Base-by-base conservation (phyloP, 2,113 vertebrate species). In the Tympanuchus pallidicinctus region DNA sequence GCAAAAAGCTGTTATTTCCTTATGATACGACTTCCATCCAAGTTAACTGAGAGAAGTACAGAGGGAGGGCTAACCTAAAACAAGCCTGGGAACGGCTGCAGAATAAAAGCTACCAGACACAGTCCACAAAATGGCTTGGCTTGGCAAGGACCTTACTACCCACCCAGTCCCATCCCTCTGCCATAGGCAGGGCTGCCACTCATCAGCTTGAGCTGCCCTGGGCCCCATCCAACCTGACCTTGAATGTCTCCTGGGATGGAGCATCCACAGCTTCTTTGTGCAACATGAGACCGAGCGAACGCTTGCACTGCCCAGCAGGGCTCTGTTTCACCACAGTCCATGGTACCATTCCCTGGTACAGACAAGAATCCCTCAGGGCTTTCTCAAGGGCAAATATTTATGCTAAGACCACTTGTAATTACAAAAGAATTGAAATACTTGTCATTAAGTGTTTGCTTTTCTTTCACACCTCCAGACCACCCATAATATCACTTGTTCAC, bases 261-360 rank as follows among this genome's bases (percentile, higher is more conserved):
- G 56, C 56, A n/a, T 7, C 32, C 56, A 20, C 56, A 57, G 56
- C 18, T 32, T 57, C 54, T 32, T 10, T 11, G 30, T 16, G 10
- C 54, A 57, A 18, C 30, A 18, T 57, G 17, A 57, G 56, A 18
- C 43, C 30, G 72, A 80, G n/a, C 5, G 20, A 30, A 54, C 2
- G 10, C 0, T 3, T 24, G 27, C 42, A 10, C 0, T 0, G 30
- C 4, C 12, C 74, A 54, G 16, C 25, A 82, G 28, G 10, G 8
- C 36, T 7, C 27, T 38, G 32, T 16, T 20, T 70, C 32, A 72
- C n/a, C 75, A 61, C n/a, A 59, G 32, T 6, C 71, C 22, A 48
- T 16, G 14, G 2, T 16, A 24, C 1, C 24, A 59, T 18, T 24
- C 52, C 28, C n/a, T 20, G 1, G 18, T 11, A 34, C 1, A 34